A percentile compares a stretch with the other conserved stretches of the same genome.
Evolutionary conservation across 2,888 invertebrate genomes (phyloP).

Genomic region (Bruchidius siliquastri): DNA sequence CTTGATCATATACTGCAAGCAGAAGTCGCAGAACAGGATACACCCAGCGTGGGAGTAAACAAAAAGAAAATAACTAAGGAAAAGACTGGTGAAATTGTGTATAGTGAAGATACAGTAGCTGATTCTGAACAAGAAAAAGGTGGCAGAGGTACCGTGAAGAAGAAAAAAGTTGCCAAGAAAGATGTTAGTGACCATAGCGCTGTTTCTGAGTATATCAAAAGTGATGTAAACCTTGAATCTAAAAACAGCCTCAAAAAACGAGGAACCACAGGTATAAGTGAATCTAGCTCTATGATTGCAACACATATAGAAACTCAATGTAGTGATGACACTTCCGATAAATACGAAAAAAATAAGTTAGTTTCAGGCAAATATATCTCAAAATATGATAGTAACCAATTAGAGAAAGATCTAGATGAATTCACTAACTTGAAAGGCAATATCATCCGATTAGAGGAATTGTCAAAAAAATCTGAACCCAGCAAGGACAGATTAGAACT

Average conservation of each 20-base stretch:
- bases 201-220: not conserved
- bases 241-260: constrained; percentile 5
- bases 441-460: not conserved
- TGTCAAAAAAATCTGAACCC: not conserved
- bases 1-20: constrained; percentile 47
- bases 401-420: not conserved
- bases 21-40: constrained; percentile 25
- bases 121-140: not conserved
- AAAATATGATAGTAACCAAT: not conserved
- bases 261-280: not conserved
- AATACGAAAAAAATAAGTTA: not conserved
- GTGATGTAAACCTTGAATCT: constrained; percentile 12
- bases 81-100: constrained; percentile 22
- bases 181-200: not conserved
- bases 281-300: constrained; percentile 1
- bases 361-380: no score
- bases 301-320: not conserved
- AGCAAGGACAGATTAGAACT: not conserved
- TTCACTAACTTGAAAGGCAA: not conserved
- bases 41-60: constrained; percentile 20
- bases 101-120: not conserved
- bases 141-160: constrained; percentile 3
- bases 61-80: constrained; percentile 39
- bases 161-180: constrained; percentile 1
- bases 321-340: not conserved